Evolutionary conservation across 2,797 vertebrate genomes (phyloP).

Genomic region (Diceros bicornis): DNA sequence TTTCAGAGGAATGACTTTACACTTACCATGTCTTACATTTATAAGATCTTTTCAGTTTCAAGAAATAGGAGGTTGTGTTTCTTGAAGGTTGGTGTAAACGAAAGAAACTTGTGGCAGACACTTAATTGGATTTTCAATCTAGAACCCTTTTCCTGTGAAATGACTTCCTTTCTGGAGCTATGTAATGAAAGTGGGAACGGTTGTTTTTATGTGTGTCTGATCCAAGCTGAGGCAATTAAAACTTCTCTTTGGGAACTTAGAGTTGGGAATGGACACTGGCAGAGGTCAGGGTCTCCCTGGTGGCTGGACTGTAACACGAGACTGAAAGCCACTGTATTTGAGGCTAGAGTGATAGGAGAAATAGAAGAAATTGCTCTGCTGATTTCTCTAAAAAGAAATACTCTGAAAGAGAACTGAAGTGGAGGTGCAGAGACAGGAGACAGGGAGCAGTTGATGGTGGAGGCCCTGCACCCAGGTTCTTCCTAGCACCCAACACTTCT

Average conservation of each 20-base stretch:
- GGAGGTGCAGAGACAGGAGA: background rate
- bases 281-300: background rate
- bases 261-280: background rate
- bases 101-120: background rate
- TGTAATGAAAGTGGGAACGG: background rate
- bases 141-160: background rate
- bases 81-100: background rate
- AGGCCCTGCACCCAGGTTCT: background rate
- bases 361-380: background rate
- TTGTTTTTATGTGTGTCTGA: background rate
- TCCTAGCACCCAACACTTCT: background rate
- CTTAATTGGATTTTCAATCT: background rate
- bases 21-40: background rate
- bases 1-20: background rate
- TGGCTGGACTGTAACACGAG: background rate
- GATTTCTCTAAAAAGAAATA: background rate
- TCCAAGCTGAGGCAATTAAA: background rate
- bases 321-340: background rate
- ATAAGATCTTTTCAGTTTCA: background rate
- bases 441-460: accelerated
- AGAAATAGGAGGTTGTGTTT: background rate
- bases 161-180: background rate
- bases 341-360: background rate
- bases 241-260: background rate
- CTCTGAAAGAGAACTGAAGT: background rate